Evolutionary conservation across 2,113 vertebrate species (phyloP).

Genomic region (Platysternon megacephalum): DNA sequence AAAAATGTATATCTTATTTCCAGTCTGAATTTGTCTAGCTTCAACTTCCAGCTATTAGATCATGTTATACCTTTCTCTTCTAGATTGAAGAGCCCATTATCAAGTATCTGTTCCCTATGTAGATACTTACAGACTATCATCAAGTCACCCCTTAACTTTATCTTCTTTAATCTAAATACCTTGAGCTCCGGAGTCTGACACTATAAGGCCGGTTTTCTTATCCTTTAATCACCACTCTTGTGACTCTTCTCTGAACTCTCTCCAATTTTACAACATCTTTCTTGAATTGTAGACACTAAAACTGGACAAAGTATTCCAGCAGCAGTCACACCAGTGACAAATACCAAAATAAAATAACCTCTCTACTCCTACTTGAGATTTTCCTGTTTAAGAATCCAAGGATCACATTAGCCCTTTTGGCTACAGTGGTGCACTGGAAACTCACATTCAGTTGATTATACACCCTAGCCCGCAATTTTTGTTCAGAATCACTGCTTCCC

Average conservation of each 20-base stretch:
- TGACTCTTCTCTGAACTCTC: background rate
- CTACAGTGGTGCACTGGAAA: background rate
- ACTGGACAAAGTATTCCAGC: background rate
- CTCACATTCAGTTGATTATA: background rate
- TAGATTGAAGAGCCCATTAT: background rate
- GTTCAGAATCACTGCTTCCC: background rate
- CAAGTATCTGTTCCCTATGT: background rate
- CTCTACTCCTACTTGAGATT: background rate
- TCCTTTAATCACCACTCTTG: background rate
- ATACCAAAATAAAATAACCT: background rate
- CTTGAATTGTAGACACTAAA: background rate
- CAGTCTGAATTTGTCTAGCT: background rate
- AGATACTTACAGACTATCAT: background rate
- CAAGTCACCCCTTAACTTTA: background rate
- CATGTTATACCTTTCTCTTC: background rate
- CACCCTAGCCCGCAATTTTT: background rate
- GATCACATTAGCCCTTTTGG: background rate
- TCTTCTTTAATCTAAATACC: background rate
- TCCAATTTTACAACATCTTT: background rate
- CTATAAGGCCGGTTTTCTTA: background rate
- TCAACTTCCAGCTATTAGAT: background rate
- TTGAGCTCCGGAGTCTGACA: background rate
- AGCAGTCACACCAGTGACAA: background rate
- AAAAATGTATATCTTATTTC: background rate
- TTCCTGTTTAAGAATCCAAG: background rate